A percentile compares a stretch with the other conserved stretches of the same genome.
These are phyloP conservation scores for Sebastes variabilis DNA, from an alignment of 2,797 vertebrate species.

Conservation along the genomic window DNA sequence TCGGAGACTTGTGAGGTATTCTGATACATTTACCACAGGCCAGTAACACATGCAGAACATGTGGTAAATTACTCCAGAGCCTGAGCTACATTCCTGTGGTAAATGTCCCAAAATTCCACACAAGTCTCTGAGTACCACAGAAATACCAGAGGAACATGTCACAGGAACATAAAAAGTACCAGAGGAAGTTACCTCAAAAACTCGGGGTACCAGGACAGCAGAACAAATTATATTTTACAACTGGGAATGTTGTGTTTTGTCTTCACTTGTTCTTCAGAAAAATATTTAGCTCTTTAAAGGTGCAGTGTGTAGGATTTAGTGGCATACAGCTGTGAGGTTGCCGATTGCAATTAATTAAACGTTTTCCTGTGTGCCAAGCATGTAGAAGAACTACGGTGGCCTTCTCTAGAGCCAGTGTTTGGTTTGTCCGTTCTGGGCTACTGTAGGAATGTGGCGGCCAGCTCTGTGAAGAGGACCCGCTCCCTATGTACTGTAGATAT, in stretches of 20 bases:
- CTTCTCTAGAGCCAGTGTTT: no score
- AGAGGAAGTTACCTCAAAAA: slow-evolving; percentile 3
- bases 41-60: neutral
- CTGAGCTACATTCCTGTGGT: slow-evolving; percentile 11
- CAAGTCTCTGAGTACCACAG: neutral
- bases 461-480: no score
- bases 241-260: neutral
- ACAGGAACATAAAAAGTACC: neutral
- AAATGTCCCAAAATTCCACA: neutral
- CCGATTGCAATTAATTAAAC: no score
- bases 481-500: no score
- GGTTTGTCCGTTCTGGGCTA: no score
- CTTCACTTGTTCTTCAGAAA: neutral
- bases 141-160: neutral
- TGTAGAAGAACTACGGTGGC: no score
- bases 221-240: neutral
- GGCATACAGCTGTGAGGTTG: no score
- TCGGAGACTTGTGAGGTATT: neutral
- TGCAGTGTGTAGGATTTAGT: no score
- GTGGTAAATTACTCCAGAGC: neutral
- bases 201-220: neutral
- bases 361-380: no score
- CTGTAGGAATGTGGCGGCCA: no score
- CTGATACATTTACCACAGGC: slow-evolving; percentile 16
- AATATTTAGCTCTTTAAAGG: neutral